A percentile compares a stretch with the other conserved stretches of the same genome.
These are phyloP conservation scores for Chironex yamaguchii DNA, from an alignment of 30 jellyfish, hydroid and myxozoan species.

Conservation along the genomic window DNA sequence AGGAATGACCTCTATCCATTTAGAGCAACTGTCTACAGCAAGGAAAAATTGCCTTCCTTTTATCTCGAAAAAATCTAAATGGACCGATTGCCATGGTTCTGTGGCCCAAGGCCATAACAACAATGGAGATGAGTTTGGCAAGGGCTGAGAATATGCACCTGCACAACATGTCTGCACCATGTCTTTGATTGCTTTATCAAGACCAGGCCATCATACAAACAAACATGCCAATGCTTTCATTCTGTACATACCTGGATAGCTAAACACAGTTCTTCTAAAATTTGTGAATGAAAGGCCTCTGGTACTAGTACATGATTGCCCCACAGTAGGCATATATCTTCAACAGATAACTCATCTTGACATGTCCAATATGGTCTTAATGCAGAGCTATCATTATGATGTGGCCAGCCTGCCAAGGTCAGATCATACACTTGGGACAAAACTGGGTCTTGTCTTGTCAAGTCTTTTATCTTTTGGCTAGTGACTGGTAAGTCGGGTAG, in stretches of 20 bases:
- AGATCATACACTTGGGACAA: background rate
- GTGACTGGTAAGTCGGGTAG: background rate
- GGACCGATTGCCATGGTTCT: slow-evolving; percentile 32
- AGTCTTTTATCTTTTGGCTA: background rate
- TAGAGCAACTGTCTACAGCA: slow-evolving; percentile 46
- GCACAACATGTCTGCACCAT: slow-evolving; percentile 16
- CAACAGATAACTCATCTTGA: background rate
- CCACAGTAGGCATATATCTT: background rate
- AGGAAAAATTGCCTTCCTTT: slow-evolving; percentile 52
- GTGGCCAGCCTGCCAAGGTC: background rate
- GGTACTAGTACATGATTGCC: background rate
- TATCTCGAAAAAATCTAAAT: slow-evolving; percentile 31
- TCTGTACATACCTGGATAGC: background rate
- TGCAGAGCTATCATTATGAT: background rate
- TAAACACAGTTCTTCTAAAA: background rate
- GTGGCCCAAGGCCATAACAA: slow-evolving; percentile 26
- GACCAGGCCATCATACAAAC: slow-evolving; percentile 70
- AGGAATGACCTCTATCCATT: background rate
- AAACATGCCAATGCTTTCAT: slow-evolving; percentile 6
- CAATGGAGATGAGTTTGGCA: slow-evolving; percentile 15
- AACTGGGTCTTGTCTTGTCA: background rate
- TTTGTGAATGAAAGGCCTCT: background rate
- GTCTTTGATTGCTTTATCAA: slow-evolving; percentile 41
- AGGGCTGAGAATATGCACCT: slow-evolving; percentile 33
- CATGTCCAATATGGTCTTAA: background rate